A percentile compares a stretch with the other conserved stretches of the same genome.
These are phyloP conservation scores for Eremophila alpestris DNA, from an alignment of 2,797 vertebrate genomes.

Conservation along the genomic window DNA sequence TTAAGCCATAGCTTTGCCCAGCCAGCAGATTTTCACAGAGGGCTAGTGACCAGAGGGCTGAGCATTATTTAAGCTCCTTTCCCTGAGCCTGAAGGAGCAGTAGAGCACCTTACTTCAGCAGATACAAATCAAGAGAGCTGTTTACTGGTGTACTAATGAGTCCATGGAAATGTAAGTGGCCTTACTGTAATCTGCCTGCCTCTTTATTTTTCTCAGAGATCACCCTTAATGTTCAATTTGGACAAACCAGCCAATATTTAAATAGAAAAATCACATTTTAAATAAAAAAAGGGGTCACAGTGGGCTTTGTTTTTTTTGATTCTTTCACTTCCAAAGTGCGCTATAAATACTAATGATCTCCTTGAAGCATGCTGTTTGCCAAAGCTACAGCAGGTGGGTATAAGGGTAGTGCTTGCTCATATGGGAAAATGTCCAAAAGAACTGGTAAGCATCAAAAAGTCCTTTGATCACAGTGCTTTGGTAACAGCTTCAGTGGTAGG, in stretches of 20 bases:
- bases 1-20: neutral
- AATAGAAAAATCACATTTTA: neutral
- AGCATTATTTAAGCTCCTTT: neutral
- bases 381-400: neutral
- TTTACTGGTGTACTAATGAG: neutral
- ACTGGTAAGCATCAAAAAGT: neutral
- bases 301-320: neutral
- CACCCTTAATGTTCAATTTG: neutral
- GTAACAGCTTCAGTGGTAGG: neutral
- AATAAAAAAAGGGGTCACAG: neutral
- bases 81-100: neutral
- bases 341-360: neutral
- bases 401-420: neutral
- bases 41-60: neutral
- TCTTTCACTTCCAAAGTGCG: neutral
- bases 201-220: neutral
- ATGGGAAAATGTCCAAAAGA: neutral
- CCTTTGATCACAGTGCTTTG: neutral
- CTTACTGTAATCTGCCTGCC: neutral
- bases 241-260: neutral
- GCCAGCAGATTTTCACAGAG: neutral
- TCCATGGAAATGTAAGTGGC: neutral
- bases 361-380: neutral
- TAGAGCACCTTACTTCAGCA: neutral
- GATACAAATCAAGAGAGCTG: rapidly evolving